Conservation (phyloP, 2,113 vertebrate genomes). For the Tretioscincus oriximinensis region DNA sequence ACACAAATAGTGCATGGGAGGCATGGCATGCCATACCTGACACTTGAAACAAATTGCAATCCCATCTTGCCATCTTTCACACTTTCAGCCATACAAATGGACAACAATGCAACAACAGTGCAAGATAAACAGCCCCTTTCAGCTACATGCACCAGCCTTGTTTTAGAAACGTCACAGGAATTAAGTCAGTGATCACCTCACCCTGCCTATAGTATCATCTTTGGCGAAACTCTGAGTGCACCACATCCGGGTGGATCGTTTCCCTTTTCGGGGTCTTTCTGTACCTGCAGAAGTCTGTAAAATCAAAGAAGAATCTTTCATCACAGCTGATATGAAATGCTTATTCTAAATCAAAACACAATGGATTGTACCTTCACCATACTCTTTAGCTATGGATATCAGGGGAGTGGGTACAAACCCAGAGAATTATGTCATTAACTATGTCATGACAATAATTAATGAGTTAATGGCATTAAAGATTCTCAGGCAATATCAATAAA, state of each 20-base stretch:
- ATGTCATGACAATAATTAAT: not conserved
- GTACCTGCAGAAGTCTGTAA: slow-evolving; percentile 60
- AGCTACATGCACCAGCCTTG: fast-evolving
- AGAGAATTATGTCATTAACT: not conserved
- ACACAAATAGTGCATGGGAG: too few relatives aligned
- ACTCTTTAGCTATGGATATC: too few relatives aligned
- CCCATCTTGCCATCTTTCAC: too few relatives aligned
- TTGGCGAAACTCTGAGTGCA: slow-evolving; percentile 87
- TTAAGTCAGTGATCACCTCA: slow-evolving; percentile 51
- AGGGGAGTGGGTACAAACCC: not conserved
- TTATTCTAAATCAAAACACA: not conserved
- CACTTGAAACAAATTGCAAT: too few relatives aligned
- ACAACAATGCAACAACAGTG: too few relatives aligned
- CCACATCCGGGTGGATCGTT: slow-evolving; percentile 73
- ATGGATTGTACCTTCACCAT: too few relatives aligned
- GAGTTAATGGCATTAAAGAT: not conserved
- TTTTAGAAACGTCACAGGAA: too few relatives aligned
- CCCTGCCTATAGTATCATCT: slow-evolving; percentile 82
- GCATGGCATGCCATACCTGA: too few relatives aligned
- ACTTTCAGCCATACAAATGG: too few relatives aligned
- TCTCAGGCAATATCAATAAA: not conserved
- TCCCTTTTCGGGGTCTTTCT: slow-evolving; percentile 86
- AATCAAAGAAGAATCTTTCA: not conserved
- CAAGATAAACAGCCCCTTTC: too few relatives aligned
- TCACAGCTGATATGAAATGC: not conserved